Base-by-base conservation (phyloP, 2,888 invertebrate species). In the Agrochola circellaris region DNA sequence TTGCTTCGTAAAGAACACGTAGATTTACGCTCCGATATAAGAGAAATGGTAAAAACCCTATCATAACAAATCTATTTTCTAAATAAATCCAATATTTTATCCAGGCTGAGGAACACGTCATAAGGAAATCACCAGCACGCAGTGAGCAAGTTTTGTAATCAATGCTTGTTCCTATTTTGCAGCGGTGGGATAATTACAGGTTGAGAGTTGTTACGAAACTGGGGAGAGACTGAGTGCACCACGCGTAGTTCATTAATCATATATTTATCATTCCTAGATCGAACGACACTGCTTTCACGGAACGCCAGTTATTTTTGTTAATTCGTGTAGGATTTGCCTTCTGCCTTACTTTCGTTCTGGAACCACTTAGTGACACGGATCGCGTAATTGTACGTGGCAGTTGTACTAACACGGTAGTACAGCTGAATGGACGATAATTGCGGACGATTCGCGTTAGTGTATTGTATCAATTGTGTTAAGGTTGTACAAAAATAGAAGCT, bases 331-430 rank as follows among this genome's bases (percentile, higher is more conserved):
- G 51, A 38, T n/a, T 60, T 26, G 20, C n/a, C 68, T 68, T 58
- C 60, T n/a, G n/a, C 20, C 2, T n/a, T n/a, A 58, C n/a, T n/a
- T 20, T 11, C 38, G 13, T 34, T 6, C 20, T 13, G 58, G 62
- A 17, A 34, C 61, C 58, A 77, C 67, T 68, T 62, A 71, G 83
- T 62, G 64, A 30, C 73, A 64, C 68, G 26, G 38, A 56, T 81
- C 82, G 64, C 71, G 73, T 77, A 72, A 85, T 85, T 77, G 71
- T 77, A 83, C 83, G 82, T 82, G 82, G 71, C 71, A 58, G 42
- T 58, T 56, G 51, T 81, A 81, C 82, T 77, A 68, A 77, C 72
- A 23, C 51, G 64, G 67, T 13, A 67, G 54, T 64, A 26, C 66
- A 61, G 38, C 51, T 34, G 64, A 77, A 77, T 20, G 65, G 38